Evolutionary conservation across 2,113 vertebrate genomes (phyloP).

Genomic region (Scytalopus superciliaris): DNA sequence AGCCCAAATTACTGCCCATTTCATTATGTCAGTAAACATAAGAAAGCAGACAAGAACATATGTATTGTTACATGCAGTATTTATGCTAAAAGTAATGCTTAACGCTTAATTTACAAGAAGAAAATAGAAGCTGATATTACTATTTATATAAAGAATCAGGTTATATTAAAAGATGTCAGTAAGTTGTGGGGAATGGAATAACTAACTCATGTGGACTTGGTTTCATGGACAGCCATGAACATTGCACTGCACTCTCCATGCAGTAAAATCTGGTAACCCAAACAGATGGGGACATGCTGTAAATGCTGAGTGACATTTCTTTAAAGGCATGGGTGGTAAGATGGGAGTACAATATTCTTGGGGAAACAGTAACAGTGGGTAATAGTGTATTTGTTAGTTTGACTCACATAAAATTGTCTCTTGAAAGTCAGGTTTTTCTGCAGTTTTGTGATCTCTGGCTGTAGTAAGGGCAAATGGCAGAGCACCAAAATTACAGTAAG

Average conservation of each 20-base stretch:
- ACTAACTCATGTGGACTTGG: background rate
- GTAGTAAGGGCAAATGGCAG: background rate
- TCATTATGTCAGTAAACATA: background rate
- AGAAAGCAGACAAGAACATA: background rate
- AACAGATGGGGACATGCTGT: background rate
- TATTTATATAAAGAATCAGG: background rate
- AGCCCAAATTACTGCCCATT: background rate
- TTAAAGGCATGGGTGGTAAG: background rate
- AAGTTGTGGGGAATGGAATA: background rate
- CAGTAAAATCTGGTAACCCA: background rate
- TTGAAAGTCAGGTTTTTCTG: background rate
- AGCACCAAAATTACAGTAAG: background rate
- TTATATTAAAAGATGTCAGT: background rate
- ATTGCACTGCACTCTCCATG: background rate
- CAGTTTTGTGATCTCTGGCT: background rate
- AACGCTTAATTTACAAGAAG: background rate
- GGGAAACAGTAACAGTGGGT: background rate
- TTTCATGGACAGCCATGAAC: background rate
- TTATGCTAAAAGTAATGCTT: background rate
- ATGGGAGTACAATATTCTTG: background rate
- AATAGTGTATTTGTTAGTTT: background rate
- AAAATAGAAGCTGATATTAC: background rate
- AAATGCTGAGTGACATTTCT: background rate
- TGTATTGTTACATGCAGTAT: background rate
- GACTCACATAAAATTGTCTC: background rate